A percentile compares a stretch with the other conserved stretches of the same genome.
phyloP scores from a whole-genome alignment of 2,888 invertebrate genomes.

The Agriopis leucophaearia region DNA sequence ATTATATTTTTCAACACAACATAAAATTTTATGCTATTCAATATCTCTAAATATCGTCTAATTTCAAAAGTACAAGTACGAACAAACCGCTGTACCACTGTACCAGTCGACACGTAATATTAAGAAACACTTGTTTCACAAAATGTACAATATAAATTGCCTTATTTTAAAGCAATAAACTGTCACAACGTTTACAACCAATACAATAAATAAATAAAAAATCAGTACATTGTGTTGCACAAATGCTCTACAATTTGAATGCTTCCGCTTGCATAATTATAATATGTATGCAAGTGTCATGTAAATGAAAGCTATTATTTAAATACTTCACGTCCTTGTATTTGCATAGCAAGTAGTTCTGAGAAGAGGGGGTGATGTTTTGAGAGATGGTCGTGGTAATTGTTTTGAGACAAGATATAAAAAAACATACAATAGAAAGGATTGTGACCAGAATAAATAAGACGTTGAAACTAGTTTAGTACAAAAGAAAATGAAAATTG shows the following conservation, averaged over 20 bases:
- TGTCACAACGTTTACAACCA: slow-evolving; percentile 30
- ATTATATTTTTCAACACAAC: background rate
- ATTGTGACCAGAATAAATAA: background rate
- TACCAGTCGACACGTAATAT: slow-evolving; percentile 23
- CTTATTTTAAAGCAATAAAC: slow-evolving; percentile 32
- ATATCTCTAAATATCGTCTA: background rate
- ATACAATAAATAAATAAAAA: slow-evolving; percentile 28
- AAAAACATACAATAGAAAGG: background rate
- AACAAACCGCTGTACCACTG: background rate
- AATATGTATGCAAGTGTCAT: slow-evolving; percentile 28
- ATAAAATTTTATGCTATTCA: background rate
- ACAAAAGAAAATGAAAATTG: too few species aligned
- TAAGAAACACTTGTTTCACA: slow-evolving; percentile 28
- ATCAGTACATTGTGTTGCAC: slow-evolving; percentile 24
- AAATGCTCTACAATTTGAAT: slow-evolving; percentile 15
- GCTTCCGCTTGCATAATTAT: slow-evolving; percentile 35
- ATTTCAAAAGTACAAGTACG: background rate
- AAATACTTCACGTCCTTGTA: slow-evolving; percentile 22
- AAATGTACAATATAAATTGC: slow-evolving; percentile 26
- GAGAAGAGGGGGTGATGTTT: background rate
- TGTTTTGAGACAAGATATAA: background rate
- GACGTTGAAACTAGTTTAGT: too few species aligned
- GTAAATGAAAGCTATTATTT: slow-evolving; percentile 24
- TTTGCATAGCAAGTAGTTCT: slow-evolving; percentile 27
- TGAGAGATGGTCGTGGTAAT: background rate